A percentile compares a stretch with the other conserved stretches of the same genome.
Conservation (phyloP, 1,140 invertebrate genomes). For the Saxidomus purpurata region DNA sequence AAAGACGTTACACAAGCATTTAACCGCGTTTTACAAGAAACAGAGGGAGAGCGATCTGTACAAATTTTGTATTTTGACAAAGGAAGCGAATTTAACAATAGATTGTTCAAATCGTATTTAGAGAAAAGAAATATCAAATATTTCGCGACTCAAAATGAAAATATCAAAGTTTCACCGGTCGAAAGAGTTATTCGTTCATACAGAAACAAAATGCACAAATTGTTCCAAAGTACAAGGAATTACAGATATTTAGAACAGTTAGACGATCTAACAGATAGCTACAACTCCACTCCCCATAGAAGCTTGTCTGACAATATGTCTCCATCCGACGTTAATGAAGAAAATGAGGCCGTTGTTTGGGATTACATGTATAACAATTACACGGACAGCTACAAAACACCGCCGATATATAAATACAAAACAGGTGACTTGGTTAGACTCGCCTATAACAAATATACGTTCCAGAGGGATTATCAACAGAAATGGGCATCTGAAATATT, state of each 20-base stretch:
- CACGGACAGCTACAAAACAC: not conserved
- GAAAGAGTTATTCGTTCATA: slow-evolving; percentile 2
- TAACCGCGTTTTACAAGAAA: not conserved
- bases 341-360: slow-evolving; percentile 6
- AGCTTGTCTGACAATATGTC: not conserved
- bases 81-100: slow-evolving; percentile 29
- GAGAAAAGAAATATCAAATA: not conserved
- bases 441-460: slow-evolving; percentile 29
- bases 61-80: not conserved
- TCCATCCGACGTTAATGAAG: not conserved
- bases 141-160: slow-evolving; percentile 17
- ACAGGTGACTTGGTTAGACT: slow-evolving; percentile 56
- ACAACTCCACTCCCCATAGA: not conserved
- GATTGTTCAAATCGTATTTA: not conserved
- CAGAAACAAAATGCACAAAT: slow-evolving; percentile 7
- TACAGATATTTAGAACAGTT: not conserved
- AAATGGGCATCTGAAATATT: slow-evolving; percentile 67
- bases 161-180: not conserved
- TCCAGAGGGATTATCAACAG: slow-evolving; percentile 64
- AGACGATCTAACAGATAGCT: not conserved
- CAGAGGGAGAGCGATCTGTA: not conserved
- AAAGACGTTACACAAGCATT: not conserved
- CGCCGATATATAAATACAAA: not conserved
- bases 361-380: too few relatives aligned
- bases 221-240: not conserved